Conservation (phyloP, 2,113 vertebrate genomes). For the Machaerirhynchus nigripectus region DNA sequence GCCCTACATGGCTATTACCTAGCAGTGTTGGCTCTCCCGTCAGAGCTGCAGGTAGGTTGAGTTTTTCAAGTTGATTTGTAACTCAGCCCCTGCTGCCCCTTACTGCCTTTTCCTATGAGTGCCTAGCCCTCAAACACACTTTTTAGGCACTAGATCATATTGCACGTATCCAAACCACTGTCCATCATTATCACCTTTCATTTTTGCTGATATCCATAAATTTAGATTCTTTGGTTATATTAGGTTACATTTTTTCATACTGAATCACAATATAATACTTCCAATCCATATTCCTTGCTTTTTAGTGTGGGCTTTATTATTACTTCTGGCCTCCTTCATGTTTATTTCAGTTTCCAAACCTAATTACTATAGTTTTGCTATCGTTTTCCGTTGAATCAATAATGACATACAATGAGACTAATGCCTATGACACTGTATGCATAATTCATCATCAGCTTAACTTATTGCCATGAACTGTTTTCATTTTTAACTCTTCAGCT, state of each 20-base stretch:
- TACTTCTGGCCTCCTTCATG: neutral
- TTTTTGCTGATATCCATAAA: neutral
- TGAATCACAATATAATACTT: slow-evolving; percentile 40
- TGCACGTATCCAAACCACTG: neutral
- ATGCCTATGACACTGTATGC: neutral
- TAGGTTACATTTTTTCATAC: slow-evolving; percentile 9
- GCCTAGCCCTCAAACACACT: neutral
- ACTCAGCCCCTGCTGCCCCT: neutral
- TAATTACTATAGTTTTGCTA: neutral
- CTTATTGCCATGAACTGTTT: neutral
- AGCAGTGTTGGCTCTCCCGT: neutral
- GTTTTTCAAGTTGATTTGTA: neutral
- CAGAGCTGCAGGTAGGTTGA: neutral
- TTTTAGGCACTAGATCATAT: neutral
- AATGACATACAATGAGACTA: slow-evolving; percentile 17
- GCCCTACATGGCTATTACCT: neutral
- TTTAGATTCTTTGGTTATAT: neutral
- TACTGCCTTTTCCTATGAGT: neutral
- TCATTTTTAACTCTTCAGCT: neutral
- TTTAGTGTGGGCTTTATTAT: neutral
- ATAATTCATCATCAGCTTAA: neutral
- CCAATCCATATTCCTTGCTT: slow-evolving; percentile 5
- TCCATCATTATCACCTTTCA: neutral
- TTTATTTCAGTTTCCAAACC: neutral
- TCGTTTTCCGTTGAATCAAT: neutral